phyloP scores from a whole-genome alignment of 2,797 vertebrate genomes.

The Enteromius unitaeniatus region DNA sequence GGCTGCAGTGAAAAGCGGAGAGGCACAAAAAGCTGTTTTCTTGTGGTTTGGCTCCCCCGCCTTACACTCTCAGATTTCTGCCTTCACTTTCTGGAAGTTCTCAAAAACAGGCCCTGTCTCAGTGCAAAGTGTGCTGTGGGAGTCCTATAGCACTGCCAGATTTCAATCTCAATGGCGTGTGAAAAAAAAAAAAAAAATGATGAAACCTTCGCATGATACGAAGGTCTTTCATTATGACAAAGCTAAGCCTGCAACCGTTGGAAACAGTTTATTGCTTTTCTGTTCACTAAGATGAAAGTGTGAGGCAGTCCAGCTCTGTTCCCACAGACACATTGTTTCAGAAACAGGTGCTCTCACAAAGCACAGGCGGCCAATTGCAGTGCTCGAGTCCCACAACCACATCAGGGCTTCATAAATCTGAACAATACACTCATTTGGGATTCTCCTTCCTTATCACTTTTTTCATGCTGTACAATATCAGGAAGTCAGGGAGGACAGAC shows the following conservation, averaged over 20 bases:
- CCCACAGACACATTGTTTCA: conserved; percentile 61
- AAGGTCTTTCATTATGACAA: conserved; percentile 59
- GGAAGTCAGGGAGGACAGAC: not conserved
- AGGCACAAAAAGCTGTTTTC: conserved; percentile 20
- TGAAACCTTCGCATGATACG: too few relatives aligned
- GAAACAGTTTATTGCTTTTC: conserved; percentile 64
- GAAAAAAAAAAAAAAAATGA: not conserved
- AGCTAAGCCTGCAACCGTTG: conserved; percentile 56
- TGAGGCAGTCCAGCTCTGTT: conserved; percentile 66
- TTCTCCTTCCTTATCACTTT: not conserved
- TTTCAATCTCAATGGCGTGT: conserved; percentile 22
- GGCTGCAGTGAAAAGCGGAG: conserved; percentile 31
- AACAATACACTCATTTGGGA: conserved; percentile 64
- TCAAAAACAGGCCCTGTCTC: not conserved
- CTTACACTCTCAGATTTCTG: conserved; percentile 29
- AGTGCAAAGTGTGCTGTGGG: not conserved
- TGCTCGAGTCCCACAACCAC: not conserved
- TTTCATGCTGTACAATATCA: not conserved
- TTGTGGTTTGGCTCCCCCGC: conserved; percentile 47
- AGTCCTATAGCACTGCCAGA: not conserved
- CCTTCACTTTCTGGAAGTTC: conserved; percentile 55
- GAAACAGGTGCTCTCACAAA: conserved; percentile 70
- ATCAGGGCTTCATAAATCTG: conserved; percentile 57
- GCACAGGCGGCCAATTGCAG: not conserved
- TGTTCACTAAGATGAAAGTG: conserved; percentile 58